Conservation (phyloP, 2,113 vertebrate genomes). For the Paratilapia polleni region DNA sequence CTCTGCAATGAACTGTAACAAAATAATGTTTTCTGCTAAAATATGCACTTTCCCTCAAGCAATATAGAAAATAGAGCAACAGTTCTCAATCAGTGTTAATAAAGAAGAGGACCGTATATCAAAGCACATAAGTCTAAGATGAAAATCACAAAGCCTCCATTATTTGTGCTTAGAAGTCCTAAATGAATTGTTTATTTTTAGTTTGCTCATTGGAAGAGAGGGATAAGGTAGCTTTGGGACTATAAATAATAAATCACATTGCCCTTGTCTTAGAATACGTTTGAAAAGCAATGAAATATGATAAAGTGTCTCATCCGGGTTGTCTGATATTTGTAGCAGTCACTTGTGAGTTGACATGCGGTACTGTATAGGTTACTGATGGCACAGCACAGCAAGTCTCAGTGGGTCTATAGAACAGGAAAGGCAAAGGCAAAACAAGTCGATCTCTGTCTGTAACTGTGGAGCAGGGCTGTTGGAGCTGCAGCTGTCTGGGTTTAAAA, state of each 20-base stretch:
- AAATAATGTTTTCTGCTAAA: conserved; percentile 1
- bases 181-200: conserved; percentile 82
- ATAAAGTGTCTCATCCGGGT: conserved; percentile 85
- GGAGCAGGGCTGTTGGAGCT: conserved; percentile 34
- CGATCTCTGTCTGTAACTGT: conserved; percentile 73
- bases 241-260: conserved; percentile 85
- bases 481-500: conserved; percentile 22
- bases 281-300: conserved; percentile 85
- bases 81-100: conserved; percentile 7
- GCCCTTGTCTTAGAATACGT: conserved; percentile 80
- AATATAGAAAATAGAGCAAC: not conserved
- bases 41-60: not conserved
- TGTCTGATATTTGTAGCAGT: conserved; percentile 82
- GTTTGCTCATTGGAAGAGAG: conserved; percentile 62
- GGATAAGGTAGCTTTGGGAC: conserved; percentile 78
- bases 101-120: conserved; percentile 16
- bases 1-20: not conserved
- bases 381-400: conserved; percentile 73
- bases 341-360: conserved; percentile 81
- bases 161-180: conserved; percentile 71
- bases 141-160: conserved; percentile 52
- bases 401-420: conserved; percentile 76
- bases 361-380: conserved; percentile 79
- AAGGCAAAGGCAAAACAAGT: conserved; percentile 79
- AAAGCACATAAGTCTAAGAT: conserved; percentile 53